Percentiles rank a stretch among this genome's conserved stretches.
Conservation (phyloP, 2,113 vertebrate species). For the Redunca redunca region DNA sequence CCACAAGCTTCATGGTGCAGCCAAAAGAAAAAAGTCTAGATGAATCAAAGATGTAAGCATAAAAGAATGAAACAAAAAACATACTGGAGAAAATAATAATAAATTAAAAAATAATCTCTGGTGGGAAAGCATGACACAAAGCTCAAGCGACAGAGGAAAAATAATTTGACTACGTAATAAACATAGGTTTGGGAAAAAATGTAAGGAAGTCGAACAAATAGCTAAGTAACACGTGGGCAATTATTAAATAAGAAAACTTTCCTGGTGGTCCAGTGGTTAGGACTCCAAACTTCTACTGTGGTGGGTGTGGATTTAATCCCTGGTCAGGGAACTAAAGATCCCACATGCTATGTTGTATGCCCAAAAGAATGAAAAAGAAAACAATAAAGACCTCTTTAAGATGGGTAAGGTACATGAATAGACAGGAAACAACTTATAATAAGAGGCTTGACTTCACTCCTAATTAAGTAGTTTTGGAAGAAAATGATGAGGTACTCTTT, state of each 20-base stretch:
- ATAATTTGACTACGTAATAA: background rate
- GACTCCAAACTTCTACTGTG: background rate
- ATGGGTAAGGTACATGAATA: background rate
- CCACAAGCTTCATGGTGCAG: background rate
- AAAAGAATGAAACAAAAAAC: background rate
- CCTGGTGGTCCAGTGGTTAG: background rate
- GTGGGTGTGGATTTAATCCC: background rate
- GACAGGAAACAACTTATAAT: background rate
- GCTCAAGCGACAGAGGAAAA: background rate
- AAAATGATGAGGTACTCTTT: background rate
- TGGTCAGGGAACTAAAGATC: background rate
- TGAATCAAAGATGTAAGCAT: background rate
- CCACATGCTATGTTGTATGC: background rate
- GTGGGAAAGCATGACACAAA: background rate
- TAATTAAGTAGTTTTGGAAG: background rate
- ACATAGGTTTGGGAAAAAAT: background rate
- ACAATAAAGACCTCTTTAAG: background rate
- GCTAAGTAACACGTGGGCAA: background rate
- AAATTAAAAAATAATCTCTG: background rate
- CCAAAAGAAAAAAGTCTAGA: background rate
- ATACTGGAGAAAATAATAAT: background rate
- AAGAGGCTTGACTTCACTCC: background rate
- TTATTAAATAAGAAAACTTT: background rate
- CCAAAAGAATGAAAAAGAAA: background rate
- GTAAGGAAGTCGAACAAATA: background rate